A percentile compares a stretch with the other conserved stretches of the same genome.
phyloP scores from a whole-genome alignment of 1,140 invertebrate genomes.

The Sycophila sp. region DNA sequence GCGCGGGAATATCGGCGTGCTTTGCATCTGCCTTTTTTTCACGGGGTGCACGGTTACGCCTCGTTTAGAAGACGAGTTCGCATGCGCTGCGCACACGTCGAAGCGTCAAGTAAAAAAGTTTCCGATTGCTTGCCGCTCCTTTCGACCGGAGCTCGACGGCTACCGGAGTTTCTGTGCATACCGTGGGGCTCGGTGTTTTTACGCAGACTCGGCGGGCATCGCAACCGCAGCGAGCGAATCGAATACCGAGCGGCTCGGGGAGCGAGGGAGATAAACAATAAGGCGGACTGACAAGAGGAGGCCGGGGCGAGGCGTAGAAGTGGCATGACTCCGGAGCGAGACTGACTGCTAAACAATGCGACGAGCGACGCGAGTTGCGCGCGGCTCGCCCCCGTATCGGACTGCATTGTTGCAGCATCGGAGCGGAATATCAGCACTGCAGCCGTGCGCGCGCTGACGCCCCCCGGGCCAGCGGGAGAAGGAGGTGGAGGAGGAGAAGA shows the following conservation, averaged over 20 bases:
- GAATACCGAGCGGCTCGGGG: not conserved
- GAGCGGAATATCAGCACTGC: conserved; percentile 17
- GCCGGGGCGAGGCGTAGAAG: conserved; percentile 26
- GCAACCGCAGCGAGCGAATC: not conserved
- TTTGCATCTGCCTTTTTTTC: no score
- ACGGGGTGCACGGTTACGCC: no score
- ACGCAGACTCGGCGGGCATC: no score
- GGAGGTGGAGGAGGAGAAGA: not conserved
- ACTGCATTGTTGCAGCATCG: conserved; percentile 30
- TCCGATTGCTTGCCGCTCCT: no score
- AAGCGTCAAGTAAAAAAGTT: no score
- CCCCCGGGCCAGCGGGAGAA: not conserved
- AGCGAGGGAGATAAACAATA: conserved; percentile 20
- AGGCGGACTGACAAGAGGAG: conserved; percentile 13
- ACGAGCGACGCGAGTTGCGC: conserved; percentile 10
- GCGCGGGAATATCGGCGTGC: no score
- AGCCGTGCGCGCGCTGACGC: not conserved
- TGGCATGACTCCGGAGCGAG: conserved; percentile 33
- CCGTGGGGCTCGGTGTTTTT: not conserved
- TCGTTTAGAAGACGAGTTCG: no score
- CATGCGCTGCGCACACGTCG: no score
- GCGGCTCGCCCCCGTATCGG: conserved; percentile 3
- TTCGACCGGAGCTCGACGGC: not conserved
- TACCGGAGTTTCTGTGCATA: not conserved
- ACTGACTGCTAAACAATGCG: conserved; percentile 28